Evolutionary conservation across 2,797 vertebrate genomes (phyloP), one percentile per base, ranked within the genome.

Genomic region (Naso thynnoides): DNA sequence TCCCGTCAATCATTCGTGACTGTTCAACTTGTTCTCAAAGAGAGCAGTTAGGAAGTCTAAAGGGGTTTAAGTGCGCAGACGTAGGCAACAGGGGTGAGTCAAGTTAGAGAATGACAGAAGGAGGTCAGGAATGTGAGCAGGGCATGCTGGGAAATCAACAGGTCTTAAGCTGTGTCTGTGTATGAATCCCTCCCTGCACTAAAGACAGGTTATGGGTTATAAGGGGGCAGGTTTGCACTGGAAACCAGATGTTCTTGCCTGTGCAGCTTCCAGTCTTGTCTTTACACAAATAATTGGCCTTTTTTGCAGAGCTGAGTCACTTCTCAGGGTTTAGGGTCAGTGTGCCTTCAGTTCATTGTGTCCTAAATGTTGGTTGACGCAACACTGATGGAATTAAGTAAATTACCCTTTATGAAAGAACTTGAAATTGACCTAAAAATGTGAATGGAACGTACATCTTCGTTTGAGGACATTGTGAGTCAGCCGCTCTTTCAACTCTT

Each of bases 51-150:
- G 45, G 64, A 60, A 47, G 29, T 58, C 18, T 44, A 56, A 54
- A 50, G 73, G 73, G 19, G 21, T 24, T 70, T 62, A 39, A 74
- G 68, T 56, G 81, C 24, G 69, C 65, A 21, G 79, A 79, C 63
- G 50, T 60, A 79, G 64, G 57, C 65, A 77, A 48, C 38, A 73
- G 70, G 75, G 76, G 62, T 77, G 85, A 89, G 81, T 89, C 79
- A 81, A 91, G 82, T 69, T 47, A 86, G 70, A 85, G 86, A 90
- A 56, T 93, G 91, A 93, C 92, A 90, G 87, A 93, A 93, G 86
- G 90, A 92, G 90, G 92, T 91, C 91, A 93, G 90, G 90, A 93
- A 94, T 93, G 91, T 57, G 82, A 90, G 89, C 72, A 38, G 66
- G 60, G 91, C 85, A 92, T 91, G 89, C 89, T 91, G 91, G 89